Base-by-base conservation (phyloP, 2,113 vertebrate genomes). In the Eonycteris spelaea region DNA sequence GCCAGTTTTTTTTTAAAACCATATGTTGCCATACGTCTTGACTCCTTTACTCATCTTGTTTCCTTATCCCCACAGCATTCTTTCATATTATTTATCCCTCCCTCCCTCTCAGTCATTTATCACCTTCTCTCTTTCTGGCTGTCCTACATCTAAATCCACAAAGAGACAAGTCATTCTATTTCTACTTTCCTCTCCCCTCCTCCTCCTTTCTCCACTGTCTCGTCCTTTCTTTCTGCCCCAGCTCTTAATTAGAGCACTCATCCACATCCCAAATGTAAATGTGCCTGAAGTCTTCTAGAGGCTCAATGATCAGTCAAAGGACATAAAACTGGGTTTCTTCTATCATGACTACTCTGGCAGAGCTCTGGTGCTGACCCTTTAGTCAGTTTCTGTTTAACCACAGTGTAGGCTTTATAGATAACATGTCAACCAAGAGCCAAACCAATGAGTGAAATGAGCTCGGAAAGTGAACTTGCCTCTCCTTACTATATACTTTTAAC, bases 351-450 rank as follows among this genome's bases (percentile, higher is more conserved):
- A 40, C 33, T 87, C 28, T 38, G 2, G 12, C 28, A 30, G 33
- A 48, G 12, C 33, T 11, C 35, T 68, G 30, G 70, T 19, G 22
- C 9, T 93, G 63, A 63, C 11, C 18, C 0, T 6, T 74, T 5
- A 57, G 22, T 33, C 11, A 63, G 65, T 96, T 96, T 57, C 90
- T 59, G 21, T 91, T 93, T 95, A 26, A 61, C 14, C n/a, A 88
- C 65, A 38, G 6, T 74, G 33, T 51, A 48, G 3, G n/a, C 68
- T 45, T 88, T 67, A 43, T 40, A 67, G 48, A 11, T n/a, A 18
- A 74, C 6, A 48, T 22, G 79, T 86, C 87, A 92, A 35, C 45
- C 45, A n/a, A 57, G 9, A 61, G 71, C 93, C 82, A 96, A 13
- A 14, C n/a, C 38, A 38, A 33, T 15, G 43, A 63, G 43, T 53